A percentile compares a stretch with the other conserved stretches of the same genome.
These are phyloP conservation scores for Ferrisia virgata DNA, from an alignment of 2,888 invertebrate genomes.

Conservation along the genomic window DNA sequence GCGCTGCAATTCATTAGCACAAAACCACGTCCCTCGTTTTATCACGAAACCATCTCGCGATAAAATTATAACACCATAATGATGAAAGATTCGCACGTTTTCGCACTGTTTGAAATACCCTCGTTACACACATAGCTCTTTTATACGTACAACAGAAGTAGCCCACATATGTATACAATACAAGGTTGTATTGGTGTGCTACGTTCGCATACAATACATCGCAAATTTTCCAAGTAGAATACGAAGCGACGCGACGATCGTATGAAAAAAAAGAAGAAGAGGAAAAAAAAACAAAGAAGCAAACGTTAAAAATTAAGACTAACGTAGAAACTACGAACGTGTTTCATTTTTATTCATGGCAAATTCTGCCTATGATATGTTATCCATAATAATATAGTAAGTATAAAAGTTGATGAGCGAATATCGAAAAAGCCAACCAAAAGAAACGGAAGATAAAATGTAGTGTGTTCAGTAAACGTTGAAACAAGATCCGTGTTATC, in stretches of 20 bases:
- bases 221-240: neutral
- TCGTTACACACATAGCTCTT: neutral
- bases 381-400: slow-evolving; percentile 15
- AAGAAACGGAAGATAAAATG: slow-evolving; percentile 21
- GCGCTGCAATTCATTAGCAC: neutral
- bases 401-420: slow-evolving; percentile 2
- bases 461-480: slow-evolving; percentile 29
- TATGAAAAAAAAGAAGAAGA: slow-evolving; percentile 11
- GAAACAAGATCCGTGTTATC: slow-evolving; percentile 30
- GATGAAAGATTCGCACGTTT: neutral
- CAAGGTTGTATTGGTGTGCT: neutral
- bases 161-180: neutral
- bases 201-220: neutral
- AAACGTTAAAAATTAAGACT: slow-evolving; percentile 20
- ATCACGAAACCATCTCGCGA: neutral
- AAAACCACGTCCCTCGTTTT: neutral
- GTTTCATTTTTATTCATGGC: slow-evolving; percentile 28
- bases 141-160: neutral
- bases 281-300: slow-evolving; percentile 18
- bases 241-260: neutral
- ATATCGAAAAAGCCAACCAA: neutral
- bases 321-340: neutral
- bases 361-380: slow-evolving; percentile 23
- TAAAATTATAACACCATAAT: neutral
- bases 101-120: neutral